Conservation (phyloP, 2,113 vertebrate genomes). For the Rhinolophus sinicus region DNA sequence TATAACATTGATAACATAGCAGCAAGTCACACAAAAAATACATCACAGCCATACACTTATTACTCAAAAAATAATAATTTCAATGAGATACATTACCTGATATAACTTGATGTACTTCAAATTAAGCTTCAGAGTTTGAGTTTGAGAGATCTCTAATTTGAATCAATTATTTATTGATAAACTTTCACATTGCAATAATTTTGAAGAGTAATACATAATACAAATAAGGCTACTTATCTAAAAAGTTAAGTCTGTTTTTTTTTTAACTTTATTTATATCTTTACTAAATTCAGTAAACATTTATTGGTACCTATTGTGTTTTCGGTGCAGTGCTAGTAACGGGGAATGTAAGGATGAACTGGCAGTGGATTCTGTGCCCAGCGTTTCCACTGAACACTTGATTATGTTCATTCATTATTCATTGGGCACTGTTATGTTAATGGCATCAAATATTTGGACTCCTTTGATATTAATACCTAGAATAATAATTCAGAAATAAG, state of each 20-base stretch:
- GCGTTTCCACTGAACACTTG: conserved; percentile 14
- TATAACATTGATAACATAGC: background rate
- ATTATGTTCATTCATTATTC: conserved; percentile 49
- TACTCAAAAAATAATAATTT: conserved; percentile 13
- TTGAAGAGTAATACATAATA: background rate
- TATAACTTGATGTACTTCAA: conserved; percentile 9
- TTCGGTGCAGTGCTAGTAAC: background rate
- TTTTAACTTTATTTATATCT: background rate
- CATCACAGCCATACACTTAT: background rate
- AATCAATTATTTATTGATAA: background rate
- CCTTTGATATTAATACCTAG: conserved; percentile 21
- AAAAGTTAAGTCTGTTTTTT: background rate
- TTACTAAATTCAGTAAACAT: background rate
- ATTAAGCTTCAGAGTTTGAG: background rate
- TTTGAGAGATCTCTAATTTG: conserved; percentile 31
- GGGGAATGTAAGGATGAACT: background rate
- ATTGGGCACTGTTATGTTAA: conserved; percentile 18
- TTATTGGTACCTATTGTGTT: background rate
- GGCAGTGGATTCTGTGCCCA: background rate
- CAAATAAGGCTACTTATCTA: background rate
- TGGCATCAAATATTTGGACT: conserved; percentile 35
- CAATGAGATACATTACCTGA: background rate
- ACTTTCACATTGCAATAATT: conserved; percentile 16
- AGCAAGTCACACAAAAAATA: background rate
- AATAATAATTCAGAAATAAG: conserved; percentile 6